Evolutionary conservation across 2,113 vertebrate genomes (phyloP), one percentile per base, ranked within the genome.

Genomic region (Odobenus rosmarus): DNA sequence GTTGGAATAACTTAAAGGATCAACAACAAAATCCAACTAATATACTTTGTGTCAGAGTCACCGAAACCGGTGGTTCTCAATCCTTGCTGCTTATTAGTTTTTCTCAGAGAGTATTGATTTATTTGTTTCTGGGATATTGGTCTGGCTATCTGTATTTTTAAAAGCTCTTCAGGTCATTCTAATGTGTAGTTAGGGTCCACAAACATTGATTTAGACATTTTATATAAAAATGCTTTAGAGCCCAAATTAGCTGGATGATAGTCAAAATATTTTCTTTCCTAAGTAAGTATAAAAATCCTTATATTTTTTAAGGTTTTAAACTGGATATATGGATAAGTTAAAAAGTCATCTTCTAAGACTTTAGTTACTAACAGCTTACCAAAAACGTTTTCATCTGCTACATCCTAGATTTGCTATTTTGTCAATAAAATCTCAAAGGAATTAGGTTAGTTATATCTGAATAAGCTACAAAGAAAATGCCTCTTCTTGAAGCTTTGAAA

Each of bases 351-450:
- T 42, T 46, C 77, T 28, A 72, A 62, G n/a, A 80, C 5, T 39
- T 82, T 8, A 67, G 18, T 46, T 79, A 89, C 16, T 92, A 64
- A 79, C 23, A 74, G 9, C 84, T 77, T 77, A 49, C 18, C 8
- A n/a, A 74, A 87, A 94, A n/a, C 42, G 33, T 51, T 89, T 91
- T 91, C 28, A 67, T 24, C 21, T 84, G 39, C 33, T 77, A 51
- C 36, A 11, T 69, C 19, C 16, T 80, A 7, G 31, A 23, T 93
- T 85, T 88, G 15, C 76, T 69, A 82, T 39, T 89, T 79, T 49
- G 6, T 62, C 42, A 88, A 64, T 62, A 95, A 89, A 89, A 69
- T 83, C 28, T 71, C 67, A 92, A 26, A 95, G 51, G 67, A 94
- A 51, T 92, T 92, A 88, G 6, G 12, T 59, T 49, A 93, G 39